phyloP scores from a whole-genome alignment of 2,113 vertebrate genomes.

The Axis porcinus region DNA sequence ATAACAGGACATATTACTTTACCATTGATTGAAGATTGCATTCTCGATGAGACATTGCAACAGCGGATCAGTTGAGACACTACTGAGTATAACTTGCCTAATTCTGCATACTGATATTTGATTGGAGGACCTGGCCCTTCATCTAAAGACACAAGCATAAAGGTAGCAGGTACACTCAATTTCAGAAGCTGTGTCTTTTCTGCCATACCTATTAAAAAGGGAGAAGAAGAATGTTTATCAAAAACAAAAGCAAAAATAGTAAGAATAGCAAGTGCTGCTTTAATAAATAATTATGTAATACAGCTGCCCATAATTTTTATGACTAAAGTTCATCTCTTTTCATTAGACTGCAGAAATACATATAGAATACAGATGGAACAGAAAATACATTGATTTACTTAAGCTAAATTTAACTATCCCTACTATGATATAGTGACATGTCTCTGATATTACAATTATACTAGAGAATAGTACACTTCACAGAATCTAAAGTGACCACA shows the following conservation, averaged over 20 bases:
- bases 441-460: background rate
- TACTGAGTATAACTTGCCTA: constrained; percentile 98
- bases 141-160: constrained; percentile 98
- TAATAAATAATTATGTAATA: background rate
- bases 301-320: background rate
- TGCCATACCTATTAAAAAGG: constrained; percentile 84
- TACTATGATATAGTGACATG: background rate
- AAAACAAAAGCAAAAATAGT: background rate
- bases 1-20: constrained; percentile 58
- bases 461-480: background rate
- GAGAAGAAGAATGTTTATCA: background rate
- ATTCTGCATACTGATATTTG: constrained; percentile 97
- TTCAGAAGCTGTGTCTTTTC: constrained; percentile 98
- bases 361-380: background rate
- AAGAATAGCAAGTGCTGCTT: background rate
- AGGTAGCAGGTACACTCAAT: constrained; percentile 95
- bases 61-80: constrained; percentile 97
- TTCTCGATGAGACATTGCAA: constrained; percentile 95
- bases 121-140: constrained; percentile 97
- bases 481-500: background rate
- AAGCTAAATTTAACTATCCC: background rate
- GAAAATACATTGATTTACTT: background rate
- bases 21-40: constrained; percentile 99
- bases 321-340: background rate
- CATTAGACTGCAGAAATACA: background rate